Conservation (phyloP, 2,113 vertebrate genomes). For the Stegastes partitus region DNA sequence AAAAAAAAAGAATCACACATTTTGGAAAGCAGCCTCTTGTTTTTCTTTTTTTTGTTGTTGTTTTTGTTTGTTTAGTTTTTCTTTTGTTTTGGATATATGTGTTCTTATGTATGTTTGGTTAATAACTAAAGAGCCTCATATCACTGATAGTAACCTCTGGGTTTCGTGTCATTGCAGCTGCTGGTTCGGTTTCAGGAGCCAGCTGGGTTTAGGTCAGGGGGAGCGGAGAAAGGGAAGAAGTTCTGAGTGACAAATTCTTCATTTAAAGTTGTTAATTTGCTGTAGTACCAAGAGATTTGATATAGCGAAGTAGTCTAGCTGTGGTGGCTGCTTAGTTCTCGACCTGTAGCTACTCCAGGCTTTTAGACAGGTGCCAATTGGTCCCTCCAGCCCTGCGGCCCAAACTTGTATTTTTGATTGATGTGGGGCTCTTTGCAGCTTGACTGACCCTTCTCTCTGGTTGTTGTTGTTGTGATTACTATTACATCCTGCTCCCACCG, state of each 20-base stretch:
- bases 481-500: slow-evolving; percentile 87
- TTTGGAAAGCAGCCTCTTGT: slow-evolving; percentile 83
- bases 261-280: slow-evolving; percentile 8
- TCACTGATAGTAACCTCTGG: slow-evolving; percentile 58
- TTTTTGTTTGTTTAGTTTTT: slow-evolving; percentile 39
- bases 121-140: slow-evolving; percentile 87
- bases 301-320: background rate
- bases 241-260: background rate
- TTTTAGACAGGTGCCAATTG: slow-evolving; percentile 44
- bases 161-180: background rate
- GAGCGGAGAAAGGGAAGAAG: background rate
- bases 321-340: background rate
- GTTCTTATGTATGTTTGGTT: slow-evolving; percentile 82
- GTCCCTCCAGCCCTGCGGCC: slow-evolving; percentile 54
- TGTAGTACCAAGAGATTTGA: background rate
- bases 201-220: background rate
- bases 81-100: slow-evolving; percentile 84
- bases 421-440: slow-evolving; percentile 88
- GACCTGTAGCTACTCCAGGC: slow-evolving; percentile 17
- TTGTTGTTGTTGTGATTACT: slow-evolving; percentile 85
- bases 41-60: slow-evolving; percentile 48
- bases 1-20: slow-evolving; percentile 68
- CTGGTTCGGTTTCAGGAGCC: slow-evolving; percentile 20
- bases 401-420: slow-evolving; percentile 73
- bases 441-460: slow-evolving; percentile 89